phyloP scores from a whole-genome alignment of 2,888 invertebrate genomes.

The Sminthurinus aureus region DNA sequence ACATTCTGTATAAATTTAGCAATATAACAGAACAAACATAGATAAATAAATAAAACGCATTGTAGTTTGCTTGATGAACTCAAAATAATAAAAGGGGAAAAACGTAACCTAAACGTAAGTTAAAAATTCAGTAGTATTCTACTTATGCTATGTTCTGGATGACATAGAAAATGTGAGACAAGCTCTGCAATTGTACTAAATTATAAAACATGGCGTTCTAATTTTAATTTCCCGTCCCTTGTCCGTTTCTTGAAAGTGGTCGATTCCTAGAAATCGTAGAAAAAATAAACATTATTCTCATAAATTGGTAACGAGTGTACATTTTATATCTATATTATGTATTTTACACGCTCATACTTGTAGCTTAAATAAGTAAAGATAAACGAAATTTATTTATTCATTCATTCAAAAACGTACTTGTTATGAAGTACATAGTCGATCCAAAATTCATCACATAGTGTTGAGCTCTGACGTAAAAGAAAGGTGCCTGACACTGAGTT shows the following conservation, averaged over 20 bases:
- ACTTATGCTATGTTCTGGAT: too few relatives aligned
- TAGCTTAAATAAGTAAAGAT: background rate
- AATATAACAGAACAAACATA: too few relatives aligned
- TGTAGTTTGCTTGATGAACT: too few relatives aligned
- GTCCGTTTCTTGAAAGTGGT: constrained; percentile 48
- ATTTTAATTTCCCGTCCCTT: constrained; percentile 47
- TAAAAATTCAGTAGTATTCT: too few relatives aligned
- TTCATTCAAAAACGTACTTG: constrained; percentile 66
- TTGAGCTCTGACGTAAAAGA: constrained; percentile 82
- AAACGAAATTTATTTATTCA: background rate
- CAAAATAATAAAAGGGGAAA: too few relatives aligned
- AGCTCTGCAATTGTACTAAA: constrained; percentile 68
- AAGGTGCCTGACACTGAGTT: constrained; percentile 79
- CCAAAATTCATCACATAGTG: constrained; percentile 79
- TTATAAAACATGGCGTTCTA: constrained; percentile 23
- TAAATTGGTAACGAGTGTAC: too few relatives aligned
- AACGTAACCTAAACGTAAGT: too few relatives aligned
- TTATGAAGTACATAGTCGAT: constrained; percentile 82
- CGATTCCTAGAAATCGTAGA: constrained; percentile 45
- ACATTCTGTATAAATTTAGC: too few relatives aligned
- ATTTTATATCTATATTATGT: too few relatives aligned
- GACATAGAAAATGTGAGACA: constrained; percentile 65
- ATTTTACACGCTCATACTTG: background rate
- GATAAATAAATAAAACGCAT: too few relatives aligned
- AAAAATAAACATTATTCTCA: too few relatives aligned